Evolutionary conservation across 2,113 vertebrate genomes (phyloP).

Genomic region (Prolemur simus): DNA sequence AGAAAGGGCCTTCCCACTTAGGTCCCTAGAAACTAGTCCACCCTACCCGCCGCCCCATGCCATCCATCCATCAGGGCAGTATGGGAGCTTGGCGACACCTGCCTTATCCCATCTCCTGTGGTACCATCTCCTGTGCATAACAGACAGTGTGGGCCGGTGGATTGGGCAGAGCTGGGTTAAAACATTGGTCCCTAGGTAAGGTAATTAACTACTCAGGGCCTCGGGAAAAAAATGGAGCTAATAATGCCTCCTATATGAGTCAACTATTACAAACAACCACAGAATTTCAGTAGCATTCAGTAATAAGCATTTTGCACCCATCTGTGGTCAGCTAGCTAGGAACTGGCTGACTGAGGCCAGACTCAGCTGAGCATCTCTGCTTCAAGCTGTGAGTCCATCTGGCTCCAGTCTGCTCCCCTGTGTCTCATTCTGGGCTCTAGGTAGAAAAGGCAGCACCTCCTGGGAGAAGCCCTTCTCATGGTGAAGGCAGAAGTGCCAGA

Average conservation of each 20-base stretch:
- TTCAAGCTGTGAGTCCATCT: background rate
- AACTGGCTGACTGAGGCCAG: background rate
- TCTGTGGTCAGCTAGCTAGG: background rate
- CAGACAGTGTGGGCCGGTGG: background rate
- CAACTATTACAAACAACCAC: background rate
- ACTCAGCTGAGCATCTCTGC: background rate
- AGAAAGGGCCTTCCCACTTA: background rate
- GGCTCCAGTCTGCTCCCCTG: background rate
- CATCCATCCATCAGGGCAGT: too few species aligned
- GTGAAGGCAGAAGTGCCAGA: background rate
- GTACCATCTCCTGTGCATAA: too few species aligned
- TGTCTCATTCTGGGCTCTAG: background rate
- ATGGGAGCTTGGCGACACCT: background rate
- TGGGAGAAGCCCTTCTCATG: background rate
- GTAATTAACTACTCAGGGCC: background rate
- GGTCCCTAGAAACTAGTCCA: background rate
- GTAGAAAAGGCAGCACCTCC: background rate
- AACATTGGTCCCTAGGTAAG: background rate
- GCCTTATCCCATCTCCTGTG: background rate
- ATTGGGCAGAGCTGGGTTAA: background rate
- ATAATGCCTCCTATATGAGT: background rate
- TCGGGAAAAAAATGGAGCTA: background rate
- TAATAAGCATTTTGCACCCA: background rate
- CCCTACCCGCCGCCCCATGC: background rate
- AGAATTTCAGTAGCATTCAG: background rate